These are phyloP conservation scores for Mythimna pallens DNA, from an alignment of 2,888 invertebrate genomes.

Conservation along the genomic window DNA sequence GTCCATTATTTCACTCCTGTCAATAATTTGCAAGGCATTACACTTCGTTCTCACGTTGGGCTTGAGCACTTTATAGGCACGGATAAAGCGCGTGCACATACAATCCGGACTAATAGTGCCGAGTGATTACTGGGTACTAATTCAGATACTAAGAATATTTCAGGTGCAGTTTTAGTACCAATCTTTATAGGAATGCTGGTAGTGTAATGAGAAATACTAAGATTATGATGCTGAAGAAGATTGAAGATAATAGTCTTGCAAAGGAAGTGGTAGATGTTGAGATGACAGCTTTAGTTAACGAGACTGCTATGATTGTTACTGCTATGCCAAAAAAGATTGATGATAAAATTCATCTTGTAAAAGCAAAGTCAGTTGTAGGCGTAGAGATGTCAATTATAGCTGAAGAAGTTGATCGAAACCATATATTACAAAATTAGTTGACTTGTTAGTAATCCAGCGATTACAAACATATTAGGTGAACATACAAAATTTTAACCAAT, in stretches of 20 bases:
- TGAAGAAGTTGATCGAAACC: not conserved
- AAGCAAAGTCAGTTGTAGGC: not conserved
- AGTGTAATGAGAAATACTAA: not conserved
- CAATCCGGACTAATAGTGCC: slow-evolving; percentile 48
- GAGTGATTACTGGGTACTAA: slow-evolving; percentile 44
- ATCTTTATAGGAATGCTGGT: not conserved
- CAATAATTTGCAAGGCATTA: slow-evolving; percentile 62
- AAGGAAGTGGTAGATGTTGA: not conserved
- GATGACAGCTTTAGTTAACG: not conserved
- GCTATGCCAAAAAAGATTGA: too few species aligned
- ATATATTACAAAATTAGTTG: not conserved
- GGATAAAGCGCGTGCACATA: slow-evolving; percentile 57
- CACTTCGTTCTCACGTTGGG: slow-evolving; percentile 51
- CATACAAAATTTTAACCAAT: not conserved
- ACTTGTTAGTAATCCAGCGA: too few species aligned
- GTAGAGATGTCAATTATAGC: not conserved
- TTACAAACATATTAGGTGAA: not conserved
- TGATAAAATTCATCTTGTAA: too few species aligned
- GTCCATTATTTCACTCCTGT: slow-evolving; percentile 58
- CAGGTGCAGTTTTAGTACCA: not conserved
- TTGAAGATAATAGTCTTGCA: not conserved
- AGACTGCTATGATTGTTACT: too few species aligned
- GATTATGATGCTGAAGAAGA: not conserved
- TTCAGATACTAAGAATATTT: slow-evolving; percentile 27
- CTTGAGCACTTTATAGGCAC: slow-evolving; percentile 42